Base-by-base conservation (phyloP, 2,113 vertebrate genomes). In the Eublepharis macularius region DNA sequence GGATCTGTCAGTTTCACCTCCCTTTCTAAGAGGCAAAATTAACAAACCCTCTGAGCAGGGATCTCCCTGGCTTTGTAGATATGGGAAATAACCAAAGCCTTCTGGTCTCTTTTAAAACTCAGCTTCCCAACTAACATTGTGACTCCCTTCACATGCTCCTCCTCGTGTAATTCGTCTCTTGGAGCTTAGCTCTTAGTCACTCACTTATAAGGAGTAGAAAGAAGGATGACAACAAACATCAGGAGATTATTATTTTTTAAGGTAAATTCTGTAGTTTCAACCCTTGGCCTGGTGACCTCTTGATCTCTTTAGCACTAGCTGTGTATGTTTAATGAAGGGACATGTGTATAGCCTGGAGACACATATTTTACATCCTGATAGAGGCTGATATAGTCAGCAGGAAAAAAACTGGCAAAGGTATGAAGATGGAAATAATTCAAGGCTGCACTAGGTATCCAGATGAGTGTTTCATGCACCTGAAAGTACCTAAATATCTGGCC, bases 321-420 rank as follows among this genome's bases (percentile, higher is more conserved):
- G 3, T 32, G 11, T 81, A 34, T 75, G 81, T 88, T 91, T 90
- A 73, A 54, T 74, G 84, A 79, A 90, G 87, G 84, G 78, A 36
- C 83, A 88, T 16, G 6, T 26, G 17, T 49, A 76, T 87, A 74
- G 76, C 88, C 63, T 21, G 74, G 43, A 66, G 79, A 76, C 72
- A 78, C 51, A 73, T 80, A 21, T n/a, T 51, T 47, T 21, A 76
- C 19, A n/a, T 57, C 26, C 75, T 32, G 5, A 41, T 36, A 16
- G 49, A 72, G 81, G 75, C 43, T 47, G 68, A 3, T 54, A 1
- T 32, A 65, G 36, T 57, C n/a, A 12, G 47, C 1, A 4, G 47
- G 69, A 47, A 36, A 24, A 69, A 45, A 57, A 6, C 41, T 49
- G 36, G 6, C n/a, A 51, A 57, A 51, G 49, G 8, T 34, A 60